Evolutionary conservation across 2,113 vertebrate species (phyloP), one percentile per base, ranked within the genome.

Genomic region (Eulemur macaco): DNA sequence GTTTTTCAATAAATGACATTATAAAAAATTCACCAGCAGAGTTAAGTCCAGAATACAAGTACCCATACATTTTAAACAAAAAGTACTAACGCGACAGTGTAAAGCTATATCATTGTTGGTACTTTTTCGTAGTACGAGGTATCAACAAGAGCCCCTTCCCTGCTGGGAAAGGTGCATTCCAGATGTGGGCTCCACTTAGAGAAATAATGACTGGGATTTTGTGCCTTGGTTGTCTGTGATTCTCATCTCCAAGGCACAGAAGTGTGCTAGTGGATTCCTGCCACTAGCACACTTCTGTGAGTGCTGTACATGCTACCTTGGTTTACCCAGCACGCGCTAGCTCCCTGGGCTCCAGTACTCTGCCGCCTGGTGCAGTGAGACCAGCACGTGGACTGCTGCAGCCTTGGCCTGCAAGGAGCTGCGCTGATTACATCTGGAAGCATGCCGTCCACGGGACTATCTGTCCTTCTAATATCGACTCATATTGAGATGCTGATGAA

Each of bases 21-120:
- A 89, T 92, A 87, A 96, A 98, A 92, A 92, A 90, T 88, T 95
- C 58, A 96, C n/a, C 69, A 96, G 91, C 12, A 77, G 58, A 89
- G 45, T 20, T 13, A 95, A 96, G 84, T 66, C 37, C 42, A 77
- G 39, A 66, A 58, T 54, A 54, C 9, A 80, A 89, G 23, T 56
- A 64, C 50, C 64, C 56, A 60, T 13, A 68, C 18, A 21, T 82
- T 86, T 76, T 54, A 82, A 78, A 89, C 37, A 54, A 50, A 89
- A 94, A 90, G 42, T 39, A 11, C 60, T 73, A 86, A 68, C 68
- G 58, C 4, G 45, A 84, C n/a, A 92, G 9, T 42, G 31, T 50
- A 52, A 91, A 95, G 80, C 50, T 34, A 37, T 12, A 11, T 54
- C 10, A 54, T 34, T 23, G 45, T 52, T 12, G 47, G 54, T 78